phyloP scores from a whole-genome alignment of 2,888 invertebrate genomes.

The Scaptomyza tumidula region DNA sequence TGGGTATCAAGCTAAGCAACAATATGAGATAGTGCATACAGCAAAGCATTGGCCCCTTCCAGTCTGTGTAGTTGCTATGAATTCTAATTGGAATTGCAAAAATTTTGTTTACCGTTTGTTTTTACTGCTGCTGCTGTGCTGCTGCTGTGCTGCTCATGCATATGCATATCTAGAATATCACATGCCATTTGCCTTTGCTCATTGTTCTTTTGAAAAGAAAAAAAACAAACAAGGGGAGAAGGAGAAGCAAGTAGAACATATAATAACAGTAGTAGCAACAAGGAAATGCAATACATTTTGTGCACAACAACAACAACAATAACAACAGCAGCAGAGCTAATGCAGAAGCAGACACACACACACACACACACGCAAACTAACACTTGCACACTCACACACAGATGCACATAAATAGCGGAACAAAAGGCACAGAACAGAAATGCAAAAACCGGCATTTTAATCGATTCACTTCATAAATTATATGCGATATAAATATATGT shows the following conservation, averaged over 20 bases:
- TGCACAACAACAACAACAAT: slow-evolving; percentile 37
- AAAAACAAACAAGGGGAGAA: slow-evolving; percentile 23
- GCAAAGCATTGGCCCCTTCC: slow-evolving; percentile 18
- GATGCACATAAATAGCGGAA: slow-evolving; percentile 33
- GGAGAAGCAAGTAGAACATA: slow-evolving; percentile 27
- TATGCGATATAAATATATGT: slow-evolving; percentile 10
- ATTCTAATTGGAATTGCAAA: slow-evolving; percentile 51
- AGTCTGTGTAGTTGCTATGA: slow-evolving; percentile 5
- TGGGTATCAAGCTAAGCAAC: slow-evolving; percentile 5
- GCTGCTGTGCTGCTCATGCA: slow-evolving; percentile 25
- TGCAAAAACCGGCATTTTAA: slow-evolving; percentile 72
- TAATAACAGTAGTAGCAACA: slow-evolving; percentile 27
- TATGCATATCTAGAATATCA: slow-evolving; percentile 45
- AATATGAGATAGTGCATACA: slow-evolving; percentile 4
- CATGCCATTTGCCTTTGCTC: slow-evolving; percentile 28
- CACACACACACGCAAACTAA: slow-evolving; percentile 12
- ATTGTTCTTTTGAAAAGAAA: slow-evolving; percentile 13
- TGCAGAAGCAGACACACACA: slow-evolving; percentile 29
- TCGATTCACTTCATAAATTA: slow-evolving; percentile 36
- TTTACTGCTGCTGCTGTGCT: slow-evolving; percentile 5
- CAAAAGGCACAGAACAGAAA: slow-evolving; percentile 37
- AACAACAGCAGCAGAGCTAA: slow-evolving; percentile 34
- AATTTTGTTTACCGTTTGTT: slow-evolving; percentile 47
- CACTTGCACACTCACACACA: slow-evolving; percentile 8
- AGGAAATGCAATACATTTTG: slow-evolving; percentile 56